phyloP scores from a whole-genome alignment of 2,113 vertebrate genomes.

The Manacus vitellinus region DNA sequence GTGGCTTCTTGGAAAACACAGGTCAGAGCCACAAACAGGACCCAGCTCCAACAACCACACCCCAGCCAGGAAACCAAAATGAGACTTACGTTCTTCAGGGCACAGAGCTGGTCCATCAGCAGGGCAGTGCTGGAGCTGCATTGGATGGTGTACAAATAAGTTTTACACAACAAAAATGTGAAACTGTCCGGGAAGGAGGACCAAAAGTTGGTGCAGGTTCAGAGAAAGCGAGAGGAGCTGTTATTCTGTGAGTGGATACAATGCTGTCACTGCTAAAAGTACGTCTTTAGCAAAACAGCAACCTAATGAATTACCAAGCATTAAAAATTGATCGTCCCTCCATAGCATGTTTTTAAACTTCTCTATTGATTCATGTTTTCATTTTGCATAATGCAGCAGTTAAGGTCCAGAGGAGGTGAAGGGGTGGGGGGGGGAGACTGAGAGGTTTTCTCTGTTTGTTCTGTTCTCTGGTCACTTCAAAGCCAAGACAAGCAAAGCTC shows the following conservation, averaged over 20 bases:
- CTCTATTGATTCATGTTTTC: background rate
- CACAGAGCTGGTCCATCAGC: background rate
- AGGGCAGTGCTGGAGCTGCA: background rate
- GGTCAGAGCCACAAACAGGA: background rate
- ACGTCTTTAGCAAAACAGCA: background rate
- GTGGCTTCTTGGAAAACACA: background rate
- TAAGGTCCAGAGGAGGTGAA: background rate
- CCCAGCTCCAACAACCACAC: background rate
- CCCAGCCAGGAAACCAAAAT: background rate
- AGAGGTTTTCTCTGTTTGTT: background rate
- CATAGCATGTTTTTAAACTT: background rate
- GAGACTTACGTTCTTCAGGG: background rate
- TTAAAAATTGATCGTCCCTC: background rate
- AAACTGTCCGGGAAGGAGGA: fast-evolving
- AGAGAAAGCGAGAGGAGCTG: background rate
- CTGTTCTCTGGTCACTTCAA: background rate
- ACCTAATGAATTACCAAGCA: background rate
- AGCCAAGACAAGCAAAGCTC: background rate
- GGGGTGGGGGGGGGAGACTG: background rate
- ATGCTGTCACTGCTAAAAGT: background rate
- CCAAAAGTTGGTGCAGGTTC: background rate
- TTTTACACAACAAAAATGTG: background rate
- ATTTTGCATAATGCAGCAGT: background rate
- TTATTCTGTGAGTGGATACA: background rate
- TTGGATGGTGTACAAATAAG: fast-evolving